A percentile compares a stretch with the other conserved stretches of the same genome.
phyloP scores from a whole-genome alignment of 2,113 vertebrate genomes.

The Prolemur simus region DNA sequence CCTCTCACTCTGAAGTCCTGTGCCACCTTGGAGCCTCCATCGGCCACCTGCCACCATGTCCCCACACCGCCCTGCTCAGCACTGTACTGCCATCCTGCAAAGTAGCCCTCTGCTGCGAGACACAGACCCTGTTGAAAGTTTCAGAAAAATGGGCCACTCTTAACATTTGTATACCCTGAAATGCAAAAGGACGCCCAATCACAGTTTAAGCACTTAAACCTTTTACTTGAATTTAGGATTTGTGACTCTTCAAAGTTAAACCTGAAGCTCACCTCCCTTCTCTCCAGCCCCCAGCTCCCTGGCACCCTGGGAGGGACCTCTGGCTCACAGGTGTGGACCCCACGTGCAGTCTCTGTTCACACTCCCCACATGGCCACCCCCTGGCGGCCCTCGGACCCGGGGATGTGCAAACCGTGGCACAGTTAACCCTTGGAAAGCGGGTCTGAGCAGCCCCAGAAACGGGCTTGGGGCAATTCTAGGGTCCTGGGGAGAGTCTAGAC shows the following conservation, averaged over 20 bases:
- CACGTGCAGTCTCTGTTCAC: neutral
- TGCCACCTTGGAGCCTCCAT: too few relatives aligned
- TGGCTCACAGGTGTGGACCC: neutral
- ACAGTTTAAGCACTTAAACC: neutral
- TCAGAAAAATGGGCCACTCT: neutral
- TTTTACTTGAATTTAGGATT: neutral
- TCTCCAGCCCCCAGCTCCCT: neutral
- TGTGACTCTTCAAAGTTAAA: neutral
- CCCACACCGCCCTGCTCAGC: neutral
- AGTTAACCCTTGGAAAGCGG: neutral
- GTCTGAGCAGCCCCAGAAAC: neutral
- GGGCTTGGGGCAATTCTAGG: neutral
- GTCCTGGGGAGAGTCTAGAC: neutral
- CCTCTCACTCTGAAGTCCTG: neutral
- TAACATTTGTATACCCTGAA: neutral
- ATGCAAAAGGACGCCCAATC: neutral
- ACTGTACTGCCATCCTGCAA: neutral
- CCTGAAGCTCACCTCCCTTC: neutral
- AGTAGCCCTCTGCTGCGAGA: too few relatives aligned
- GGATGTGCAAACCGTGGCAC: rapidly evolving
- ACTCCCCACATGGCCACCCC: too few relatives aligned
- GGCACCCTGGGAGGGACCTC: neutral
- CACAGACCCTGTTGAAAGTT: neutral
- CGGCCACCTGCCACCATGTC: rapidly evolving
- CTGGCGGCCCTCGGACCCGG: neutral